Conservation (phyloP, 2,888 invertebrate genomes). For the Stenodema calcarata region DNA sequence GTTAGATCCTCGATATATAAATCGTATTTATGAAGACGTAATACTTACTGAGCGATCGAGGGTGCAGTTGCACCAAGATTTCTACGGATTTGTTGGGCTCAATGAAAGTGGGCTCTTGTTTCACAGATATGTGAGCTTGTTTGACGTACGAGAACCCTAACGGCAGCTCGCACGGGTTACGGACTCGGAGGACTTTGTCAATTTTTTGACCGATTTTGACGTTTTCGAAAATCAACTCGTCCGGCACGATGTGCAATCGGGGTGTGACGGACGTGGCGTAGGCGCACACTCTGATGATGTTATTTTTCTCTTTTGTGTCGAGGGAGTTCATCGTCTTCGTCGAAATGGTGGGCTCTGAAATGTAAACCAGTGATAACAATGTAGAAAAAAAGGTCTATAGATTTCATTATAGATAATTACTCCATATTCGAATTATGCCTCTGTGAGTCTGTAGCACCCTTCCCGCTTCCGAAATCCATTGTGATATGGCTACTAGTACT, state of each 20-base stretch:
- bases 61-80: slow-evolving; percentile 58
- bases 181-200: slow-evolving; percentile 62
- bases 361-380: background rate
- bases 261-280: slow-evolving; percentile 67
- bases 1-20: too few species aligned
- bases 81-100: slow-evolving; percentile 61
- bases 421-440: too few species aligned
- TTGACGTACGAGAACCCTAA: slow-evolving; percentile 63
- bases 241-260: slow-evolving; percentile 64
- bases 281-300: slow-evolving; percentile 64
- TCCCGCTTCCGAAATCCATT: too few species aligned
- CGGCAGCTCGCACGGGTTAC: slow-evolving; percentile 63
- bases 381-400: background rate
- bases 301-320: slow-evolving; percentile 25
- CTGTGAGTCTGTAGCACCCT: too few species aligned
- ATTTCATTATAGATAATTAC: too few species aligned
- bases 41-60: slow-evolving; percentile 46
- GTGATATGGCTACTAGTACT: too few species aligned
- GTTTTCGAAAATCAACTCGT: slow-evolving; percentile 63
- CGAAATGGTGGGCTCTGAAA: background rate
- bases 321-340: background rate
- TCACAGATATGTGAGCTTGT: slow-evolving; percentile 62
- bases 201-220: slow-evolving; percentile 62
- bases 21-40: too few species aligned
- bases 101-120: slow-evolving; percentile 60